Evolutionary conservation across 2,113 vertebrate species (phyloP).

Genomic region (Entomyzon cyanotis): DNA sequence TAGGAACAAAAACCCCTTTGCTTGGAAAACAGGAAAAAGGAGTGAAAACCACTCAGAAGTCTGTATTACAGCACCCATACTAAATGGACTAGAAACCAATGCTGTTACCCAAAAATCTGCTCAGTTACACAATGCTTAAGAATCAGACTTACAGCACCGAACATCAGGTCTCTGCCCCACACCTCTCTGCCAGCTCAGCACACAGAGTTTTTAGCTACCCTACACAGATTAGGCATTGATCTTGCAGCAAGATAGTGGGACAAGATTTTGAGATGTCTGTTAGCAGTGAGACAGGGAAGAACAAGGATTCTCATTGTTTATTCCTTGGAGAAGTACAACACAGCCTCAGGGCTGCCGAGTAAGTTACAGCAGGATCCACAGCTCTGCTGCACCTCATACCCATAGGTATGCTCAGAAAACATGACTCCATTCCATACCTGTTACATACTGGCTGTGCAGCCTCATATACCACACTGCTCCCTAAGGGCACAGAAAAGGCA

Average conservation of each 20-base stretch:
- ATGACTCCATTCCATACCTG: neutral
- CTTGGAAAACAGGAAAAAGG: constrained; percentile 55
- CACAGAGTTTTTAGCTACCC: neutral
- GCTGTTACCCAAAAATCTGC: neutral
- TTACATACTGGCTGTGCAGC: neutral
- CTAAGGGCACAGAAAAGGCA: neutral
- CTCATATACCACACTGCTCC: neutral
- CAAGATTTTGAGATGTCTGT: neutral
- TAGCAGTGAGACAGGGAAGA: neutral
- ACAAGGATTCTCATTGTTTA: rapidly evolving
- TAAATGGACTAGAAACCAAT: constrained; percentile 22
- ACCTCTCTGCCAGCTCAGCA: neutral
- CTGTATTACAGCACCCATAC: neutral
- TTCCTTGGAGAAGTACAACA: neutral
- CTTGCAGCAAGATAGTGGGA: neutral
- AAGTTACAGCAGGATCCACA: neutral
- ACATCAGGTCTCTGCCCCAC: neutral
- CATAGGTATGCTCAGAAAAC: neutral
- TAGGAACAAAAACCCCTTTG: constrained; percentile 36
- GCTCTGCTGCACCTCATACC: neutral
- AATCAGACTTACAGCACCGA: neutral
- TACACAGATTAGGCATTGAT: neutral
- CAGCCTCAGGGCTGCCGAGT: neutral
- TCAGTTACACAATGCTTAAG: neutral
- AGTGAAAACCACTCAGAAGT: neutral